Evolutionary conservation across 2,888 invertebrate species (phyloP), one percentile per base, ranked within the genome.

Genomic region (Metallyticus violacea): DNA sequence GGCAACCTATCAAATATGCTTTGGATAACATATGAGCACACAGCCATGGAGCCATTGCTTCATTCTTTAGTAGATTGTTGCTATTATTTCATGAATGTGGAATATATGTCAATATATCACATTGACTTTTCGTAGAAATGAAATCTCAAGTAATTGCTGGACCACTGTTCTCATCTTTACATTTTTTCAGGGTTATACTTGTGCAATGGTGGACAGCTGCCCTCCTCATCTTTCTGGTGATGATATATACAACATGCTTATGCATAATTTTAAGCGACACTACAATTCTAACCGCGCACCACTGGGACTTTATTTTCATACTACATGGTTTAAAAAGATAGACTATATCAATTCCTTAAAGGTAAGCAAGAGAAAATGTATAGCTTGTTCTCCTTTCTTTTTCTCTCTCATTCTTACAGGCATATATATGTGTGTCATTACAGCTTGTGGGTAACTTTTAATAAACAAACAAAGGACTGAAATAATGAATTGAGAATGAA

Each of bases 151-250:
- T 78, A n/a, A 6, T 15, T 78, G n/a, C 6, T 78, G 78, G 9
- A 7, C n/a, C n/a, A 78, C n/a, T n/a, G 25, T n/a, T n/a, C n/a
- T n/a, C n/a, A n/a, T 15, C n/a, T 15, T 78, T 5, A 9, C 27
- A 29, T 81, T 22, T 4, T 77, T 83, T 26, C 29, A 83, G 83
- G 83, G 77, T 26, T 77, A 83, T 15, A 77, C 77, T 2, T 83
- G 83, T 77, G 83, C 83, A 7, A 77, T 77, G 77, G 28, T 83
- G 29, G 77, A 83, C n/a, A 83, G 83, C 29, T 83, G 83, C 77
- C 77, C 83, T 25, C 77, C 83, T 2, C 83, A 83, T 76, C 29
- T 83, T 5, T 83, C 83, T 29, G 83, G 83, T 0, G 26, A 25
- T 28, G 83, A 83, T 29, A 26, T 83, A 5, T 83, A 83, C 22